Evolutionary conservation across 2,113 vertebrate genomes (phyloP), one percentile per base, ranked within the genome.

Genomic region (Monopterus albus): DNA sequence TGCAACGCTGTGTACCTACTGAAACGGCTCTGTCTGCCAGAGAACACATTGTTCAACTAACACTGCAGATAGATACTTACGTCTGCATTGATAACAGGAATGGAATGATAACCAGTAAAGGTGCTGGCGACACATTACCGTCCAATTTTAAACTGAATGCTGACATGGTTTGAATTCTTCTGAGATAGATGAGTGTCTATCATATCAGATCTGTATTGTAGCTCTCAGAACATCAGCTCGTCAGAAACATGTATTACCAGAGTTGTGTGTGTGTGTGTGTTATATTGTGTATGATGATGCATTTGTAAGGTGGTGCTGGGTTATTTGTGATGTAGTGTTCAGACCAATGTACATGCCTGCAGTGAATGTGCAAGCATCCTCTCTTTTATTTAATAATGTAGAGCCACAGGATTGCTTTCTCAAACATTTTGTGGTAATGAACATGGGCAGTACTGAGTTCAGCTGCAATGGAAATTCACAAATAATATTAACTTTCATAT

Each of bases 371-470:
- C 58, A 28, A 63, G 62, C 43, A 49, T 73, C 1, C 12, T 71
- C 71, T 55, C 64, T 69, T 43, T 75, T 55, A 71, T 76, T 85
- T 59, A 80, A 80, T 88, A 75, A 84, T 83, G 75, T 69, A 83
- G 59, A 73, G 29, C 39, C 52, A 72, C 56, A 72, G 66, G 5
- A 25, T 25, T 40, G 59, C 25, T 63, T 68, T 82, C 57, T 73
- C 33, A 60, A 17, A 72, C 50, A 10, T 50, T 75, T 29, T 70
- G 53, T 59, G 45, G 5, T 65, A 72, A 80, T 74, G 38, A 40
- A 56, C 6, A 4, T 47, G 35, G 23, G 26, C 52, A 60, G 12
- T 35, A 31, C 18, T 64, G 39, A 50, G 43, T 57, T 76, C 53
- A 58, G 42, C 68, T 51, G 68, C 36, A 38, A 78, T 1, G 13